phyloP scores from a whole-genome alignment of 2,888 invertebrate species.

The Allophyes oxyacanthae region DNA sequence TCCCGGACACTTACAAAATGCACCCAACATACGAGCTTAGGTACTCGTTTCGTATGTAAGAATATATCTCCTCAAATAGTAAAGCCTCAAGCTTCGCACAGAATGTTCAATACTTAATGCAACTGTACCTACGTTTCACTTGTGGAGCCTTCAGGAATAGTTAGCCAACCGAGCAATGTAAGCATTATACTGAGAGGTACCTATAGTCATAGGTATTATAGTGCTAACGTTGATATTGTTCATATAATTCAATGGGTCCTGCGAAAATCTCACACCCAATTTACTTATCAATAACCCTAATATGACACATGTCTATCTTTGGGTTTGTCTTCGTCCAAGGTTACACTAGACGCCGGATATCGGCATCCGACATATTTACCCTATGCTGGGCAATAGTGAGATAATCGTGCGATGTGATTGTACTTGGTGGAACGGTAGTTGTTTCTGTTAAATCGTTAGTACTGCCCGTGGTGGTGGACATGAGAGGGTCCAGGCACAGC shows the following conservation, averaged over 20 bases:
- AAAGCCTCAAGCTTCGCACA: constrained; percentile 12
- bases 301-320: neutral
- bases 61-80: constrained; percentile 26
- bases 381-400: neutral
- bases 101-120: constrained; percentile 25
- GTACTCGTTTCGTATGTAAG: constrained; percentile 22
- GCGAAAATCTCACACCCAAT: neutral
- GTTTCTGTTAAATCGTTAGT: constrained; percentile 6
- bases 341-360: neutral
- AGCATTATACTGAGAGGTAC: too few species aligned
- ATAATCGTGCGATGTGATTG: neutral
- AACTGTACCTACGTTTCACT: constrained; percentile 4
- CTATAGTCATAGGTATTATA: too few species aligned
- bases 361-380: neutral
- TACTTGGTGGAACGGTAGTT: neutral
- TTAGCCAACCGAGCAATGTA: constrained; percentile 3
- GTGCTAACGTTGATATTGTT: too few species aligned
- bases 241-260: too few species aligned
- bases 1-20: constrained; percentile 43
- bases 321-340: neutral
- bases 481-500: constrained; percentile 66
- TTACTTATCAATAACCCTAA: neutral
- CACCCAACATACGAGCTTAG: constrained; percentile 39
- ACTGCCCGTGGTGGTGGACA: constrained; percentile 22
- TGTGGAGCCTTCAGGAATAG: constrained; percentile 12